These are phyloP conservation scores for Prorops nasuta DNA, from an alignment of 1,140 invertebrate species.

Conservation along the genomic window DNA sequence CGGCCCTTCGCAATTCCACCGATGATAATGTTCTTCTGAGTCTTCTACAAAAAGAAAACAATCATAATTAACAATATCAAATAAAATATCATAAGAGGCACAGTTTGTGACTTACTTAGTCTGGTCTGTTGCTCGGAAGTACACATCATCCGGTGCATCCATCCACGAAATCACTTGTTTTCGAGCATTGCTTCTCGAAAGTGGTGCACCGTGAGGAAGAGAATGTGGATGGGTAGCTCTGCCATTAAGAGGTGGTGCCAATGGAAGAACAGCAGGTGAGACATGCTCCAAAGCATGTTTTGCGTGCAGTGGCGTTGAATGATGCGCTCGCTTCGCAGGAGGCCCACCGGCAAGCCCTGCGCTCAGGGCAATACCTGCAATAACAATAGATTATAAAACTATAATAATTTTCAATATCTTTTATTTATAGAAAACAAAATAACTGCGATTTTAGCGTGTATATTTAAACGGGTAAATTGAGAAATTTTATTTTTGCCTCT, in stretches of 20 bases:
- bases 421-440: background rate
- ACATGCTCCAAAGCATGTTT: conserved; percentile 45
- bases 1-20: conserved; percentile 80
- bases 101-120: conserved; percentile 89
- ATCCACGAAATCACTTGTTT: conserved; percentile 96
- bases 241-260: conserved; percentile 47
- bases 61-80: conserved; percentile 18
- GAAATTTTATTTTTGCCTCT: no score
- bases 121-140: conserved; percentile 85
- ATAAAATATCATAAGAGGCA: conserved; percentile 4
- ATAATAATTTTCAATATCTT: background rate
- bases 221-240: conserved; percentile 45
- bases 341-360: conserved; percentile 63
- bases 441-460: no score
- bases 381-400: conserved; percentile 7
- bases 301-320: conserved; percentile 49
- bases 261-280: conserved; percentile 40
- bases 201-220: conserved; percentile 47
- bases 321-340: conserved; percentile 69
- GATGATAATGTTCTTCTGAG: conserved; percentile 76
- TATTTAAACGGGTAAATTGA: no score
- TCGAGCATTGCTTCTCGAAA: conserved; percentile 65
- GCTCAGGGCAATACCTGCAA: conserved; percentile 44
- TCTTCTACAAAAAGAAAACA: conserved; percentile 70
- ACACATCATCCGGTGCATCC: conserved; percentile 96